Base-by-base conservation (phyloP, 2,888 invertebrate species). In the Amaurobius ferox region DNA sequence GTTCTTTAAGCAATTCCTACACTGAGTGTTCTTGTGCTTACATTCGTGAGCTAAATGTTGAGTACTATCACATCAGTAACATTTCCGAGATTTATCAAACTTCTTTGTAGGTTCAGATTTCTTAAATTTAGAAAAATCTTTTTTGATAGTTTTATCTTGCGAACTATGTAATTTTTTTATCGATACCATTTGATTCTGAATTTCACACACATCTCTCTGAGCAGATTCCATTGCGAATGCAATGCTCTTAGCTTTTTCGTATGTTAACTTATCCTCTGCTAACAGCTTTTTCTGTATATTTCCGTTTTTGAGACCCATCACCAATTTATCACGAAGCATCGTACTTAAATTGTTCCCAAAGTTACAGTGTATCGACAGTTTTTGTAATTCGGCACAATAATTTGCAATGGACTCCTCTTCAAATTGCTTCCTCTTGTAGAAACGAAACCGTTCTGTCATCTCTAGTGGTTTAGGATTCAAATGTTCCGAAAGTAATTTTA, bases 221-320 rank as follows among this genome's bases (percentile, higher is more conserved):
- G 74, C 64, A 74, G 64, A 74, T 74, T 74, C 74, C 74, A 74
- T 74, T 74, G 74, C 74, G 74, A 74, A 74, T 74, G 74, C 64
- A 74, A 74, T 74, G 74, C 74, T 74, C 64, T 74, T 74, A 74
- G 62, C 74, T 74, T 74, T 44, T 44, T 44, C 44, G 44, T 44
- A 44, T 44, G 44, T 44, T 44, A 44, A 44, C 44, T 44, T 44
- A 44, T 44, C 44, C 44, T 44, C 44, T 44, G 44, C 44, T 44
- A 44, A 44, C 44, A 44, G 44, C 44, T 44, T 44, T 73, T 73
- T 61, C 73, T 61, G 73, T 73, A 73, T 73, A 73, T 13, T 72
- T 72, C 61, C 72, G 72, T 72, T 72, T 61, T 72, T 61, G 72
- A 72, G 72, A 72, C 72, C 72, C 72, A 72, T 72, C 72, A 72